Conservation (phyloP, 2,888 invertebrate genomes). For the Ephialtes manifestator region DNA sequence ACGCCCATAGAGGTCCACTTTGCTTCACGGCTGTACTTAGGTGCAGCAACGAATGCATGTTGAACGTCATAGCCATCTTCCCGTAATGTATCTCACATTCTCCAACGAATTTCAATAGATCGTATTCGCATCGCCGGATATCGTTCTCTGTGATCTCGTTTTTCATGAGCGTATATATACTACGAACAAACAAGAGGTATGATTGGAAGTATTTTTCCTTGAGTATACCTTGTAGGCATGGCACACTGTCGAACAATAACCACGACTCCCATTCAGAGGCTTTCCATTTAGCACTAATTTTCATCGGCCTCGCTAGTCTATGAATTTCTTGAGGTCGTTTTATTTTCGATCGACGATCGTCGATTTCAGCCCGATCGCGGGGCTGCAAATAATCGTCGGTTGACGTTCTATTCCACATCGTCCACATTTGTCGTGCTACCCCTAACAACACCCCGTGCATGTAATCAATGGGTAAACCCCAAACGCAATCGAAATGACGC, state of each 20-base stretch:
- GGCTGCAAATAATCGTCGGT: slow-evolving; percentile 11
- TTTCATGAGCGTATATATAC: slow-evolving; percentile 31
- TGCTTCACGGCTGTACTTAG: too few species aligned
- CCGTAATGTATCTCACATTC: slow-evolving; percentile 65
- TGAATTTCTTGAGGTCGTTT: slow-evolving; percentile 49
- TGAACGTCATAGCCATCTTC: slow-evolving; percentile 67
- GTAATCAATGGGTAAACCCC: slow-evolving; percentile 59
- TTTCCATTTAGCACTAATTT: slow-evolving; percentile 43
- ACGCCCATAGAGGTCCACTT: too few species aligned
- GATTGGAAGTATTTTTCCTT: slow-evolving; percentile 35
- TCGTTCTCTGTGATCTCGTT: slow-evolving; percentile 35
- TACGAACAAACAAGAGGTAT: slow-evolving; percentile 32
- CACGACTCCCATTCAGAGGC: slow-evolving; percentile 55
- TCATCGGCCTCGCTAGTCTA: slow-evolving; percentile 29
- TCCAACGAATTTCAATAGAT: slow-evolving; percentile 63
- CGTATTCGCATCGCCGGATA: slow-evolving; percentile 62
- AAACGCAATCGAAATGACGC: slow-evolving; percentile 57
- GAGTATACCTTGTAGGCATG: slow-evolving; percentile 45
- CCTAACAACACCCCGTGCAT: slow-evolving; percentile 63
- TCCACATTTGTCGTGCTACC: slow-evolving; percentile 52
- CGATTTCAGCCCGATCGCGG: slow-evolving; percentile 35
- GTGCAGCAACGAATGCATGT: slow-evolving; percentile 18
- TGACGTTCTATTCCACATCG: slow-evolving; percentile 42
- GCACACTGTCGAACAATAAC: slow-evolving; percentile 43
- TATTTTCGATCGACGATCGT: slow-evolving; percentile 31